phyloP scores from a whole-genome alignment of 2,888 invertebrate species.

The Pristionchus arcanus region DNA sequence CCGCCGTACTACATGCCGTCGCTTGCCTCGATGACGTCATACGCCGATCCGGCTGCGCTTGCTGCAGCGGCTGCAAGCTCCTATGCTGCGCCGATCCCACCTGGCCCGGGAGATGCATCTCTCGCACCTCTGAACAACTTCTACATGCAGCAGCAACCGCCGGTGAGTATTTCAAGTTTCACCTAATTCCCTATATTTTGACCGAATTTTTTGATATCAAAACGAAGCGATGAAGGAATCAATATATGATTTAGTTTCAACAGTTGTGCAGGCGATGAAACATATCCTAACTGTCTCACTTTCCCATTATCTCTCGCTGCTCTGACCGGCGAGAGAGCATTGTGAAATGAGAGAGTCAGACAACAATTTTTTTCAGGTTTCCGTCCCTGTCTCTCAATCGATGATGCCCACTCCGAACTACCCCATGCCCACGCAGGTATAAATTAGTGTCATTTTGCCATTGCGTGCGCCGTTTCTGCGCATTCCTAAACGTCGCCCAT shows the following conservation, averaged over 20 bases:
- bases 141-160: neutral
- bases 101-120: neutral
- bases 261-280: neutral
- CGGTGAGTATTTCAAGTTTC: neutral
- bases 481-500: neutral
- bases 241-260: too few species aligned
- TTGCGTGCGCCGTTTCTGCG: neutral
- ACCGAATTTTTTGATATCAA: too few species aligned
- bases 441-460: neutral
- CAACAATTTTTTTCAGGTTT: neutral
- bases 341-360: too few species aligned
- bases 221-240: too few species aligned
- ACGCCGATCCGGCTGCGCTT: neutral
- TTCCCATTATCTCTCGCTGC: neutral
- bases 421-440: neutral
- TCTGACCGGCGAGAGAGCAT: neutral
- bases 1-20: neutral
- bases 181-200: too few species aligned
- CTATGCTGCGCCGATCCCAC: neutral
- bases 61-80: neutral
- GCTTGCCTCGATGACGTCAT: neutral
- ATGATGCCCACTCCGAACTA: constrained; percentile 15
- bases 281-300: neutral
- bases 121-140: neutral
- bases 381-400: neutral